Conservation (phyloP, 2,113 vertebrate species). For the Strigops habroptila region DNA sequence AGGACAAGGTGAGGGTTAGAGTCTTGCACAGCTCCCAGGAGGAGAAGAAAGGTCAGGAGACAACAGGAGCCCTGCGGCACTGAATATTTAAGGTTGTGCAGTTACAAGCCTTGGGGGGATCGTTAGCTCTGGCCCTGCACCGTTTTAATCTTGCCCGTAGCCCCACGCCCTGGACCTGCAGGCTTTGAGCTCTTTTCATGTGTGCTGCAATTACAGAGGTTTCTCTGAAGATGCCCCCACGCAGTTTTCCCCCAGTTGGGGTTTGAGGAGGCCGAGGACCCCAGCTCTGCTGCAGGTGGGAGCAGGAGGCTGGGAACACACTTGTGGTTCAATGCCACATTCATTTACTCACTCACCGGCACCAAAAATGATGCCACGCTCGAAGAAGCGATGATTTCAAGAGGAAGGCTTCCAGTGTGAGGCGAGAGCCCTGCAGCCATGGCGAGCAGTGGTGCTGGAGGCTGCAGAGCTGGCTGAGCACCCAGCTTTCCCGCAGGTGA, state of each 20-base stretch:
- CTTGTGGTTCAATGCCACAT: background rate
- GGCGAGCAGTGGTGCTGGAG: background rate
- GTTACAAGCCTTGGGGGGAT: background rate
- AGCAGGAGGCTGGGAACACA: background rate
- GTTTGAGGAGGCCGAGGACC: background rate
- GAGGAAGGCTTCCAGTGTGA: background rate
- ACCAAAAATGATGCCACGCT: rapidly evolving
- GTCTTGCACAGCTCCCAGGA: background rate
- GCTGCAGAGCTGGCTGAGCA: background rate
- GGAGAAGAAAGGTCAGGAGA: slow-evolving; percentile 1
- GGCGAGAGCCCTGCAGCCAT: background rate
- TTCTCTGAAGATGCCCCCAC: slow-evolving; percentile 25
- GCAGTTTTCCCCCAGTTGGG: background rate
- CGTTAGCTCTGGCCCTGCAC: background rate
- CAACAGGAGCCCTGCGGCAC: background rate
- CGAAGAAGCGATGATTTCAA: background rate
- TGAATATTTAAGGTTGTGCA: background rate
- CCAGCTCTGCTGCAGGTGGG: background rate
- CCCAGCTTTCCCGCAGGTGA: slow-evolving; percentile 16
- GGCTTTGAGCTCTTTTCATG: background rate
- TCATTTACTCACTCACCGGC: background rate
- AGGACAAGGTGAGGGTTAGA: background rate
- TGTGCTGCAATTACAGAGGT: background rate
- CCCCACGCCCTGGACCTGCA: background rate
- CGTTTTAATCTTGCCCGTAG: background rate